phyloP scores from a whole-genome alignment of 1,140 invertebrate genomes.

The Caenorhabditis tropicalis region DNA sequence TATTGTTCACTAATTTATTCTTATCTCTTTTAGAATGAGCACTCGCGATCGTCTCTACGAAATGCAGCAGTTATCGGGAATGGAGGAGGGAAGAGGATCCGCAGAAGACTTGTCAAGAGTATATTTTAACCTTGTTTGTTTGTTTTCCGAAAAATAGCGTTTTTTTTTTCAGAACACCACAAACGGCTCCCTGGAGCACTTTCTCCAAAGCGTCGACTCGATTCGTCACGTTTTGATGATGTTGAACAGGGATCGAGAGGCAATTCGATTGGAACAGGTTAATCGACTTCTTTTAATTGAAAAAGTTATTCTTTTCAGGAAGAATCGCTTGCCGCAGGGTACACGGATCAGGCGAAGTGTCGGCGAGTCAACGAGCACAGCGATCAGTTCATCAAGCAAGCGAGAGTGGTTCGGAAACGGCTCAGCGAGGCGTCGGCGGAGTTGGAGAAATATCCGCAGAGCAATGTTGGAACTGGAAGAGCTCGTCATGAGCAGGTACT shows the following conservation, averaged over 20 bases:
- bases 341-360: neutral
- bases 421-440: neutral
- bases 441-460: neutral
- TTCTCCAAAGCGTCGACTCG: neutral
- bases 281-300: neutral
- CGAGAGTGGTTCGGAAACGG: neutral
- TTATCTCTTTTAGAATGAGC: neutral
- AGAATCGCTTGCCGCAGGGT: neutral
- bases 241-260: neutral
- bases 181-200: neutral
- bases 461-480: neutral
- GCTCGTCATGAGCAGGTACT: neutral
- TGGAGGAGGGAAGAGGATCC: neutral
- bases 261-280: neutral
- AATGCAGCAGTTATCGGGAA: neutral
- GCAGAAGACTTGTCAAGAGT: neutral
- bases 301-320: neutral
- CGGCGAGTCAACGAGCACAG: neutral
- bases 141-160: neutral
- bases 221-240: constrained; percentile 11
- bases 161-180: neutral
- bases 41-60: neutral
- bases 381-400: neutral
- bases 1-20: neutral
- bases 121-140: neutral